phyloP scores from a whole-genome alignment of 2,113 vertebrate genomes.

The Noturus placidus region DNA sequence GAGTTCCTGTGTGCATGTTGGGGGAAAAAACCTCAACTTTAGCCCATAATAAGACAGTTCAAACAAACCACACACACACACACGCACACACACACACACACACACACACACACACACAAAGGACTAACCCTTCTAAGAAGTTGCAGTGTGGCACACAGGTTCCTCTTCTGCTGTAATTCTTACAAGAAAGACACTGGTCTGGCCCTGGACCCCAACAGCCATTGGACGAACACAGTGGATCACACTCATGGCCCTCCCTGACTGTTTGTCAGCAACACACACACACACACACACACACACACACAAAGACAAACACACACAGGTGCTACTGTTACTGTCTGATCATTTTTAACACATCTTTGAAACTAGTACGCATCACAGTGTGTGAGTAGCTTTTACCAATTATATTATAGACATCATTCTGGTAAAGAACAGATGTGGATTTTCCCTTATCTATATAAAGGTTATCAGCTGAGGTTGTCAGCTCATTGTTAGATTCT shows the following conservation, averaged over 20 bases:
- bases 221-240: conserved; percentile 80
- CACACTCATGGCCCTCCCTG: conserved; percentile 78
- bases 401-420: neutral
- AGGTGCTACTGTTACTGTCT: neutral
- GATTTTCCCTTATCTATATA: neutral
- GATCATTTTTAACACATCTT: neutral
- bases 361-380: neutral
- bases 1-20: neutral
- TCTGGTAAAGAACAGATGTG: neutral
- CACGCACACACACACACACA: neutral
- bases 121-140: conserved; percentile 79
- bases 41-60: neutral
- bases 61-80: neutral
- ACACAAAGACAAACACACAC: too few relatives aligned
- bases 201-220: conserved; percentile 91
- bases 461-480: neutral
- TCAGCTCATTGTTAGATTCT: neutral
- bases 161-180: conserved; percentile 79
- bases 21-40: neutral
- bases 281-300: conserved; percentile 35
- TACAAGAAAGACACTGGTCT: conserved; percentile 82
- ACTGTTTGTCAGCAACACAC: conserved; percentile 58
- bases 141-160: conserved; percentile 82
- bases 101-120: neutral
- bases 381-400: neutral